Percentiles rank a stretch among this genome's conserved stretches.
Evolutionary conservation across 2,888 invertebrate species (phyloP).

Genomic region (Sepiola atlantica): DNA sequence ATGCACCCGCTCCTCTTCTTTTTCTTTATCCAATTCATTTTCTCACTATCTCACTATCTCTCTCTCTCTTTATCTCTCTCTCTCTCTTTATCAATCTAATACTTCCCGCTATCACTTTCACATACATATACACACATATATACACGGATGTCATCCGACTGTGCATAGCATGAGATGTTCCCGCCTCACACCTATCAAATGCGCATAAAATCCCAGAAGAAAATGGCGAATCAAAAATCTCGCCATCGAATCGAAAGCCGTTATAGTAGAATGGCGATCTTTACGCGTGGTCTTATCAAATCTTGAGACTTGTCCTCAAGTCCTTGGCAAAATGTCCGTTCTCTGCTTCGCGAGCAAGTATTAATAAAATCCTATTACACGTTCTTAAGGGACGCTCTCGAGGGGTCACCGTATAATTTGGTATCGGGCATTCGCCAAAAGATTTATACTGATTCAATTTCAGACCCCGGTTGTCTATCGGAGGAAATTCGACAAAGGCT

Average conservation of each 20-base stretch:
- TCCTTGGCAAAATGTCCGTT: constrained; percentile 1
- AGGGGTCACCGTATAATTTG: constrained; percentile 42
- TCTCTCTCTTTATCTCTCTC: too few species aligned
- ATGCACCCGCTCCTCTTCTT: too few species aligned
- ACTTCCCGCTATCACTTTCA: too few species aligned
- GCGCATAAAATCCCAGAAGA: neutral
- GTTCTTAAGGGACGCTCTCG: constrained; percentile 37
- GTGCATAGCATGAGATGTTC: neutral
- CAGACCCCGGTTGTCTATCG: constrained; percentile 24
- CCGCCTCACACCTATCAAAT: constrained; percentile 32
- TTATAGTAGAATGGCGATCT: neutral
- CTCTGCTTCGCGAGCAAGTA: neutral
- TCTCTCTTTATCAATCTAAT: too few species aligned
- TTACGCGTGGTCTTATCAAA: neutral
- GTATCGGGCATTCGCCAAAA: constrained; percentile 38
- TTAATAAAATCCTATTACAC: constrained; percentile 44
- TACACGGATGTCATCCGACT: neutral
- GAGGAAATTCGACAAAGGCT: constrained; percentile 6
- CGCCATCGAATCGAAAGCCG: constrained; percentile 8
- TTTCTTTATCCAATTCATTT: too few species aligned
- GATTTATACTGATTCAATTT: constrained; percentile 45
- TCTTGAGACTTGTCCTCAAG: constrained; percentile 12
- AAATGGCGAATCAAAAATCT: neutral
- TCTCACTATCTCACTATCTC: too few species aligned
- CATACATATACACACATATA: neutral